Evolutionary conservation across 2,113 vertebrate species (phyloP), one percentile per base, ranked within the genome.

Genomic region (Chelonoidis abingdonii): DNA sequence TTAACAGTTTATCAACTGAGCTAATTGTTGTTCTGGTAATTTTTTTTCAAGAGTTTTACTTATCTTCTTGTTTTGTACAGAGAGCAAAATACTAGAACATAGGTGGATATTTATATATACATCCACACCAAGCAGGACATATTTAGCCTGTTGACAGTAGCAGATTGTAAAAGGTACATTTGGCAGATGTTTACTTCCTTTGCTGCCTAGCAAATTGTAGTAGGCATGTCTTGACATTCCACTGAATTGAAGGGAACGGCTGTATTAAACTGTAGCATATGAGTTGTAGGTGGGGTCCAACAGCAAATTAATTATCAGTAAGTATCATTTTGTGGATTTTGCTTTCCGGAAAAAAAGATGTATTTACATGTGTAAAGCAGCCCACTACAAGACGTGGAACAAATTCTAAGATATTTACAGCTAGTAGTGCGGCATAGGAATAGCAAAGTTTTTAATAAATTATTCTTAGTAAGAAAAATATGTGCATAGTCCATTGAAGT

Each of bases 171-270:
- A 83, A 83, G 62, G 79, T 72, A 44, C 79, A 47, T 81, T 5
- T 92, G 91, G 91, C 96, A 96, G 89, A 81, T 85, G 93, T 96
- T 93, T 95, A 92, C 76, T 92, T 94, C 90, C 93, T 92, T 44
- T 86, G 80, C 83, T 69, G 38, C 69, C 93, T 84, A 80, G 80
- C 83, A 95, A 90, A 82, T 88, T 92, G 80, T 83, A 95, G 50
- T 0, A 87, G 87, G 84, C 75, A 62, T 25, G 59, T 92, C 29
- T 69, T 44, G 93, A 75, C 88, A 54, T 47, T 89, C 92, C 3
- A 0, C 27, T 80, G 85, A 95, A 41, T 29, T 50, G 91, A 1
- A 44, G 50, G 92, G 93, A 97, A 96, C 86, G 91, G 65, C 65
- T n/a, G 91, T 88, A 94, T 93, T 82, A 95, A 95, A 93, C 89